phyloP scores from a whole-genome alignment of 2,113 vertebrate species.

The Pseudopodoces humilis region DNA sequence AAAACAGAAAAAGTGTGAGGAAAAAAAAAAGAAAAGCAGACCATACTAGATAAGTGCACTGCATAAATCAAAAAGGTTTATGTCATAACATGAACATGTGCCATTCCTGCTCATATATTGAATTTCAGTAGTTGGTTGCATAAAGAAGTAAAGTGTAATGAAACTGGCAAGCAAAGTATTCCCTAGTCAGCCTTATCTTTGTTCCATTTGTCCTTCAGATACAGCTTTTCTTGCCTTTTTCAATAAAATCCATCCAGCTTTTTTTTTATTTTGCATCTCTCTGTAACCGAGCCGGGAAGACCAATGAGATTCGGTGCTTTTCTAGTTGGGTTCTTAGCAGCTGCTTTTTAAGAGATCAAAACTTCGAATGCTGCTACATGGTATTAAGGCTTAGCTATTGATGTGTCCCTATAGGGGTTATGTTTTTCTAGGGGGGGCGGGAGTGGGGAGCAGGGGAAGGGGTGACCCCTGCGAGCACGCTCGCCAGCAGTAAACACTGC shows the following conservation, averaged over 20 bases:
- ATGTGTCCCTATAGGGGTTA: constrained; percentile 82
- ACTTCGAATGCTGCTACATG: constrained; percentile 73
- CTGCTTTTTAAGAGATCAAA: constrained; percentile 86
- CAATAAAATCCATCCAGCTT: constrained; percentile 77
- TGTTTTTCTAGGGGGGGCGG: constrained; percentile 68
- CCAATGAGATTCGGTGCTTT: constrained; percentile 81
- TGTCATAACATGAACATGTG: constrained; percentile 76
- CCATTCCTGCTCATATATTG: constrained; percentile 74
- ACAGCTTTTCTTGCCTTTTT: constrained; percentile 76
- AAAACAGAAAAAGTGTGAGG: neutral
- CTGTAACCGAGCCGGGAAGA: constrained; percentile 72
- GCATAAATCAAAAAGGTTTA: constrained; percentile 77
- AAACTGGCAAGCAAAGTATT: constrained; percentile 79
- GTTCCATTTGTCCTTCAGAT: constrained; percentile 80
- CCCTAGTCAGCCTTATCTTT: constrained; percentile 79
- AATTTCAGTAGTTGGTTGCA: constrained; percentile 79
- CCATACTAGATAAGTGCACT: constrained; percentile 58
- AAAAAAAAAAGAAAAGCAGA: neutral
- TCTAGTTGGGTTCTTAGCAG: constrained; percentile 76
- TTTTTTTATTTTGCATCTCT: constrained; percentile 67
- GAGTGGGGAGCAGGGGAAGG: constrained; percentile 63
- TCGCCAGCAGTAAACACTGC: constrained; percentile 72
- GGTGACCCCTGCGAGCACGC: constrained; percentile 71
- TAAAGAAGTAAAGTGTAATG: constrained; percentile 80
- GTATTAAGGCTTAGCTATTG: constrained; percentile 81